These are phyloP conservation scores for Petaurus breviceps DNA, from an alignment of 2,113 vertebrate species.

Conservation along the genomic window DNA sequence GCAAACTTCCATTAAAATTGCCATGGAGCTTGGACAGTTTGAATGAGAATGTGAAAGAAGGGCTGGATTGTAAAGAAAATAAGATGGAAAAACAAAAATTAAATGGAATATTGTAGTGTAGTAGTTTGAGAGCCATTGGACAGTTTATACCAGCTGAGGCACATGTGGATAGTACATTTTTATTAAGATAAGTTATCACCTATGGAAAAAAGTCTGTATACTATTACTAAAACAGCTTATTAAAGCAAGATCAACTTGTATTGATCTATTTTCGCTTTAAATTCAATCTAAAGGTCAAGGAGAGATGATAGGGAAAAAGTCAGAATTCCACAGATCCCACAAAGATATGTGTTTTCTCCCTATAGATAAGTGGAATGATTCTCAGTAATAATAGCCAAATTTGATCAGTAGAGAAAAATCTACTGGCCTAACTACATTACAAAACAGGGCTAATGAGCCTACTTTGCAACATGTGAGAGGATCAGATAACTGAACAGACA, in stretches of 20 bases:
- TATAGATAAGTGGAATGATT: conserved; percentile 7
- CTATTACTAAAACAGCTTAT: neutral
- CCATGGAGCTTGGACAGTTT: neutral
- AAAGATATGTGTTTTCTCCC: neutral
- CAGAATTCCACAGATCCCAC: neutral
- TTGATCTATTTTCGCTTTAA: neutral
- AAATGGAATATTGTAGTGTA: neutral
- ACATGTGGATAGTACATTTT: neutral
- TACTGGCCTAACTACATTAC: conserved; percentile 19
- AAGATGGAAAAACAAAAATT: neutral
- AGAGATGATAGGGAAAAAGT: neutral
- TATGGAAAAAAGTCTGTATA: neutral
- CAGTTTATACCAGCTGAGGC: neutral
- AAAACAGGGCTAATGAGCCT: conserved; percentile 15
- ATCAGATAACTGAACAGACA: neutral
- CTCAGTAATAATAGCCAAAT: neutral
- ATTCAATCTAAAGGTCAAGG: neutral
- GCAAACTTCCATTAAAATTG: conserved; percentile 11
- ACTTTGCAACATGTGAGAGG: neutral
- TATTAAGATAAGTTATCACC: neutral
- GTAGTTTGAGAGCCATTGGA: neutral
- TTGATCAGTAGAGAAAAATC: neutral
- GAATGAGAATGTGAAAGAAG: conserved; percentile 21
- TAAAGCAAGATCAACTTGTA: neutral
- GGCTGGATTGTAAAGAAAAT: neutral